Conservation (phyloP, 2,113 vertebrate species). For the Gymnogyps californianus region DNA sequence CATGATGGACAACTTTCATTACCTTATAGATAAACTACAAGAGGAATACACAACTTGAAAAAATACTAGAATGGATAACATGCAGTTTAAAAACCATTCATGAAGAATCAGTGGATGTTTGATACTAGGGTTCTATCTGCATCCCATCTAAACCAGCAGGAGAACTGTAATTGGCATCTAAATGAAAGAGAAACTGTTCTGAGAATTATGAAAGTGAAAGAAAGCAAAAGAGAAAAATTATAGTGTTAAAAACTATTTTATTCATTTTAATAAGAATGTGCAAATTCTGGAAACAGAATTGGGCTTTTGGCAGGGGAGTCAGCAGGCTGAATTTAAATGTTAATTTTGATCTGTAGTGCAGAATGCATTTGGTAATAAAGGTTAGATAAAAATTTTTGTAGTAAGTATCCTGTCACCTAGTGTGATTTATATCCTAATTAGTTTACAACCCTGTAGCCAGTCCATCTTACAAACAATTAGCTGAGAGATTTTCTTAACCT, state of each 20-base stretch:
- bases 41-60: background rate
- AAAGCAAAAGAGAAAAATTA: background rate
- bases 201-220: background rate
- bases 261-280: background rate
- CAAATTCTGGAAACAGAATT: background rate
- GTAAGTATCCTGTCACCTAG: background rate
- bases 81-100: background rate
- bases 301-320: background rate
- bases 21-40: background rate
- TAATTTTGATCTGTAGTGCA: conserved; percentile 11
- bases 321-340: background rate
- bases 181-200: background rate
- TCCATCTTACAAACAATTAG: conserved; percentile 22
- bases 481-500: background rate
- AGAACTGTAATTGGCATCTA: background rate
- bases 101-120: background rate
- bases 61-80: background rate
- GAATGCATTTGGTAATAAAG: background rate
- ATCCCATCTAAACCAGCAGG: background rate
- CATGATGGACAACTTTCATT: background rate
- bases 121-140: background rate
- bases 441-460: conserved; percentile 19
- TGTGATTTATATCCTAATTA: conserved; percentile 43
- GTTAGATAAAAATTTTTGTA: background rate
- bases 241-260: background rate